Evolutionary conservation across 2,113 vertebrate species (phyloP).

Genomic region (Pseudopipra pipra): DNA sequence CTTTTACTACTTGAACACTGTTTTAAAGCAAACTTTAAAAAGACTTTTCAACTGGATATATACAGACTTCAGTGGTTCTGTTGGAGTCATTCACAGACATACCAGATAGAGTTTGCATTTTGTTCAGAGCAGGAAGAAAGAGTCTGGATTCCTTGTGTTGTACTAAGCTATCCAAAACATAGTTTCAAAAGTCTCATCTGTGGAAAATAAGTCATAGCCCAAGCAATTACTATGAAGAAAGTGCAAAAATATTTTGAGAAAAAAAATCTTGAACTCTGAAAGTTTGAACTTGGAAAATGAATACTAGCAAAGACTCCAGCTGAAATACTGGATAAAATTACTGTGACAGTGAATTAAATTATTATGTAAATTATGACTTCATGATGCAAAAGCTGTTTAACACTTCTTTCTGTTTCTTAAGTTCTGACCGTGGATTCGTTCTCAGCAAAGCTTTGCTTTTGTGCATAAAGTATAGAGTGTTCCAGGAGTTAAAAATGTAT

Average conservation of each 20-base stretch:
- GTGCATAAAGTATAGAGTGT: neutral
- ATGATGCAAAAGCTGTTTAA: neutral
- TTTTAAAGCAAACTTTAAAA: neutral
- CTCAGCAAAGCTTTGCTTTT: neutral
- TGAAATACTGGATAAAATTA: neutral
- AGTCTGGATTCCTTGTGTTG: conserved; percentile 4
- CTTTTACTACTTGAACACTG: neutral
- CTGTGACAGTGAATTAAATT: neutral
- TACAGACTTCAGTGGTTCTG: neutral
- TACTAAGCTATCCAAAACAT: conserved; percentile 15
- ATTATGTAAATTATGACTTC: neutral
- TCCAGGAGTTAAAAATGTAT: neutral
- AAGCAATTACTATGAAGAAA: neutral
- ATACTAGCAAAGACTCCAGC: neutral
- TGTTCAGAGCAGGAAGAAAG: neutral
- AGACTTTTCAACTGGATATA: neutral
- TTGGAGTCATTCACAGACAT: neutral
- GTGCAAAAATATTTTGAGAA: neutral
- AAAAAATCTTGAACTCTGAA: neutral
- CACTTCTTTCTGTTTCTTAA: neutral
- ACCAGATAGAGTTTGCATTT: neutral
- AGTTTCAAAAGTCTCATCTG: conserved; percentile 1
- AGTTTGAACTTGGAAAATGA: neutral
- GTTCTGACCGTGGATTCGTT: neutral
- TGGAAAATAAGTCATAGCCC: conserved; percentile 16